Base-by-base conservation (phyloP, 2,888 invertebrate species). In the Bedellia somnulentella region DNA sequence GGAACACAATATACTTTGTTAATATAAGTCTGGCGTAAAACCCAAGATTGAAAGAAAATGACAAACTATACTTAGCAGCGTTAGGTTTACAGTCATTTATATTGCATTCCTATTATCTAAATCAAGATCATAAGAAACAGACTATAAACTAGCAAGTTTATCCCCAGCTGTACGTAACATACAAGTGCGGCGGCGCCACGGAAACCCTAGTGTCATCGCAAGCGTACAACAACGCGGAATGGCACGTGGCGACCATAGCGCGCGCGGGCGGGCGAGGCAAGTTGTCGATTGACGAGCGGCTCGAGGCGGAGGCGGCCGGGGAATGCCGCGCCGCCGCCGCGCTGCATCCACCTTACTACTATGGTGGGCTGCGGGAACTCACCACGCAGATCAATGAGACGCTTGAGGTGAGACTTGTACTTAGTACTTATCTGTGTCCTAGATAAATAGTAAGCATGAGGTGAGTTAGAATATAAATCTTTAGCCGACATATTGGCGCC, bases 211-310 rank as follows among this genome's bases (percentile, higher is more conserved):
- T 70, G 6, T 85, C 87, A 0, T 45, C 68, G 0, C 54, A 56
- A 8, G 61, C 60, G 2, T 82, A 87, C 45, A 85, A 86, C 46
- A 89, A 92, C 51, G 83, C 85, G 1, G 60, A 80, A 28, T 94
- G 93, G 93, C 93, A 94, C 52, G 78, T 80, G 1, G 81, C 87
- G 0, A 78, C 79, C 8, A 81, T 93, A 43, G 79, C 79, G 12
- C 75, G 92, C 17, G 75, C 80, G 21, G 75, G 67, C 2, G 78
- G 75, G 1, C 73, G 76, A 34, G 90, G 89, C 5, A 82, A 80
- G 42, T 57, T 93, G 24, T 68, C 79, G 1, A 78, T 93, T 1
- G 88, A 86, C 47, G 80, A 80, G 3, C 79, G 79, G 12, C 62
- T 66, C 21, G 60, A 76, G 3, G 73, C 75, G 0, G 64, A 71